Base-by-base conservation (phyloP, 2,888 invertebrate species). In the Scelioninae gen. 1 region DNA sequence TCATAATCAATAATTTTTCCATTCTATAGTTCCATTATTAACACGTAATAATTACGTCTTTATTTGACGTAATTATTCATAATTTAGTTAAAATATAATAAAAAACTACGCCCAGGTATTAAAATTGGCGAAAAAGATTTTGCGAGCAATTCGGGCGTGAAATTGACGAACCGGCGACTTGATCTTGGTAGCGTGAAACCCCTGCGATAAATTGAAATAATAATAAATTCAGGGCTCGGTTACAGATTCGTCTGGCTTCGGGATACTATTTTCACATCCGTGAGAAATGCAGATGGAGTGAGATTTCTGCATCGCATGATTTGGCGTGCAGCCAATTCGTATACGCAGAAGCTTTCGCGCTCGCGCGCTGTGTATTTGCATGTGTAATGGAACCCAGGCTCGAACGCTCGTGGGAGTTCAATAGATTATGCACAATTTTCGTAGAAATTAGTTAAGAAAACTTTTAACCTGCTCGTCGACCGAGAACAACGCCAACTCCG, bases 261-360 rank as follows among this genome's bases (percentile, higher is more conserved):
- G n/a, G n/a, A n/a, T n/a, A n/a, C 89, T 90, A 90, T 90, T 89
- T 90, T 89, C 88, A 87, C 88, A 86, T 88, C 87, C 87, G 87
- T 88, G 86, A 86, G 88, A 89, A 89, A 90, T 89, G 88, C 88
- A 89, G 88, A 90, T 90, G 88, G 87, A 74, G 68, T 68, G 78
- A 74, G 82, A 83, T 83, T 83, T 83, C 78, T 88, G 88, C 88
- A 85, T 88, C 88, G 87, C 87, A 87, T 88, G 89, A 88, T 88
- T 89, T 90, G 90, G 90, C 89, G 71, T 83, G 63, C 56, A 77
- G 86, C 89, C 90, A 90, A 85, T 82, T 85, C 81, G 77, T 75
- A 75, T 77, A 80, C 77, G 71, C 38, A 31, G 76, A 55, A 43
- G 47, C 53, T 79, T 62, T 32, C 66, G 62, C 65, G 60, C 76